Base-by-base conservation (phyloP, 1,140 invertebrate species). In the Tetragnatha versicolor region DNA sequence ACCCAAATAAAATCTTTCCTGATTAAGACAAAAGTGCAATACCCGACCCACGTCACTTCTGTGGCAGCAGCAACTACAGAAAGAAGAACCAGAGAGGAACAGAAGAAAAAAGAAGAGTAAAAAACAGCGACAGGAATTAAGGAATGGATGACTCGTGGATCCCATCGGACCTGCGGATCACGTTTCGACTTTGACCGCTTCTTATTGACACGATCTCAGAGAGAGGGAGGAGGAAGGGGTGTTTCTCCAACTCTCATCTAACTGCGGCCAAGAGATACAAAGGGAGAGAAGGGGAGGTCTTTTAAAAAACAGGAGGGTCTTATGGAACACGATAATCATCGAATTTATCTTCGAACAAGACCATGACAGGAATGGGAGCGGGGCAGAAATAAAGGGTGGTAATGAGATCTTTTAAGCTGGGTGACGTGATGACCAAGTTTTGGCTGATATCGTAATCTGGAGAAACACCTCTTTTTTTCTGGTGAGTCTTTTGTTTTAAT, bases 11-110 rank as follows among this genome's bases (percentile, higher is more conserved):
- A 76, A 76, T 65, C 60, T 61, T 42, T 42, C 60, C 58, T 76
- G 73, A 76, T 76, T 76, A 76, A 76, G 73, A 76, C 73, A 76
- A 76, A 76, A 76, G 73, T 66, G 61, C 49, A 76, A 76, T 76
- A 76, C 66, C 58, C 73, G 73, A 63, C 73, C 66, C 73, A 76
- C 73, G 73, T 76, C 73, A 66, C 17, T 49, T n/a, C 25, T 63
- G 39, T 31, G 22, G 20, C 12, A 75, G 31, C 22, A 47, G n/a
- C n/a, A n/a, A n/a, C n/a, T n/a, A n/a, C 27, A 63, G 58, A 75
- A 49, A 75, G 20, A 63, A 25, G 39, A 75, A 25, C n/a, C n/a
- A n/a, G n/a, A 51, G 20, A 60, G 29, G 42, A 68, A 45, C 37
- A 68, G 31, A 27, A 29, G 25, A 29, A 55, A 70, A 31, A 70